These are phyloP conservation scores for Vimba vimba DNA, from an alignment of 2,113 vertebrate species.

Conservation along the genomic window DNA sequence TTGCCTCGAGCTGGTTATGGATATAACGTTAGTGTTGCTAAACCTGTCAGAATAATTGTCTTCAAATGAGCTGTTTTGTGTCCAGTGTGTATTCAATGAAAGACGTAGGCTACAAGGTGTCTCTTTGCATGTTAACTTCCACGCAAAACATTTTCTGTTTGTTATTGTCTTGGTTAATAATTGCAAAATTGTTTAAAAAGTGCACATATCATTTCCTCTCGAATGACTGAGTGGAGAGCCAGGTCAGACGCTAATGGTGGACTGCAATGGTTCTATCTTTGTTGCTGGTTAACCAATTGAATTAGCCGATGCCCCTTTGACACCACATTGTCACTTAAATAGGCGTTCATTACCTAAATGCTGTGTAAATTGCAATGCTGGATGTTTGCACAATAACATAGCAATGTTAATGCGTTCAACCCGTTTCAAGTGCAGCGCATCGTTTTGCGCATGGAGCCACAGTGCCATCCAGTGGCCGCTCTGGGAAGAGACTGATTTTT, in stretches of 20 bases:
- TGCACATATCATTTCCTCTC: background rate
- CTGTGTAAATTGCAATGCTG: constrained; percentile 61
- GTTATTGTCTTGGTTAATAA: background rate
- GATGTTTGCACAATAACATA: constrained; percentile 58
- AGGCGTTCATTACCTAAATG: constrained; percentile 60
- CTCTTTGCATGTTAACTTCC: background rate
- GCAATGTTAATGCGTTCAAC: constrained; percentile 45
- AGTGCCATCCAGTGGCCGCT: constrained; percentile 86
- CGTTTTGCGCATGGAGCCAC: constrained; percentile 72
- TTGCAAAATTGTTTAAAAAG: background rate
- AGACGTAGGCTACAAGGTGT: background rate
- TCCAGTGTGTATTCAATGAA: background rate
- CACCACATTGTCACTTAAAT: constrained; percentile 49
- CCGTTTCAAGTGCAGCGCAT: background rate
- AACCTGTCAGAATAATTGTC: background rate
- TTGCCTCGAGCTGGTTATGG: background rate
- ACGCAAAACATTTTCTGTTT: background rate
- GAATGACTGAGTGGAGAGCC: constrained; percentile 9
- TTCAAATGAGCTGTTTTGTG: background rate
- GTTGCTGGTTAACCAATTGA: constrained; percentile 2
- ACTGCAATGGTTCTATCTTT: constrained; percentile 23
- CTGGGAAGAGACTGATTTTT: constrained; percentile 56
- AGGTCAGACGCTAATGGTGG: constrained; percentile 22
- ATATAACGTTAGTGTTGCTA: background rate
- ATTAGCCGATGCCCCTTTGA: constrained; percentile 48